phyloP scores from a whole-genome alignment of 2,888 invertebrate genomes.

The Trilocha varians region DNA sequence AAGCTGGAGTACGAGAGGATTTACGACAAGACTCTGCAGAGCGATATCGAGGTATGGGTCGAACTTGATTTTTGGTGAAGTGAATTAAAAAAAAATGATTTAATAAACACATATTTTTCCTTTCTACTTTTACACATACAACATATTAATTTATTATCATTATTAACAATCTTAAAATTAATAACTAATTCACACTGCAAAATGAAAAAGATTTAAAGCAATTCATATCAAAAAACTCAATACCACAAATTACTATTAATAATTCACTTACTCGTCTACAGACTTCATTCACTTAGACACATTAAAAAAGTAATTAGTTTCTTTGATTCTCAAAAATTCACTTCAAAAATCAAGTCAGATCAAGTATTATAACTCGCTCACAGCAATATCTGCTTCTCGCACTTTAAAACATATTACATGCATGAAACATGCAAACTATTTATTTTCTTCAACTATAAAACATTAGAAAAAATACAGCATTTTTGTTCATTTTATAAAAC shows the following conservation, averaged over 20 bases:
- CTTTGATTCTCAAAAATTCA: not conserved
- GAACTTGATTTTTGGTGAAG: not conserved
- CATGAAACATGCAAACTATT: not conserved
- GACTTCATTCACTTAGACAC: too few relatives aligned
- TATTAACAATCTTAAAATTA: too few relatives aligned
- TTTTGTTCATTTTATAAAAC: not conserved
- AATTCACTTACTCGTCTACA: too few relatives aligned
- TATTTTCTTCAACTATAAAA: not conserved
- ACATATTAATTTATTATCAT: too few relatives aligned
- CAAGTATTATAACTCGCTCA: not conserved
- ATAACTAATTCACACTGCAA: too few relatives aligned
- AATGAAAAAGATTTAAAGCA: too few relatives aligned
- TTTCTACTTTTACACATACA: too few relatives aligned
- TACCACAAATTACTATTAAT: too few relatives aligned
- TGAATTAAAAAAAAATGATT: not conserved
- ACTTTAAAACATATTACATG: not conserved
- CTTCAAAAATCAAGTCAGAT: not conserved
- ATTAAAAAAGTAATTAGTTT: too few relatives aligned
- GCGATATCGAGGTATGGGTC: constrained; percentile 72
- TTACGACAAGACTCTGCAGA: constrained; percentile 78
- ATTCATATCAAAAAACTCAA: too few relatives aligned
- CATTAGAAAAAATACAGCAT: not conserved
- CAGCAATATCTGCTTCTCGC: not conserved
- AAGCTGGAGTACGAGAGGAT: constrained; percentile 80
- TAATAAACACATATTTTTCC: too few relatives aligned